phyloP scores from a whole-genome alignment of 2,797 vertebrate species.

The Chelonia mydas region DNA sequence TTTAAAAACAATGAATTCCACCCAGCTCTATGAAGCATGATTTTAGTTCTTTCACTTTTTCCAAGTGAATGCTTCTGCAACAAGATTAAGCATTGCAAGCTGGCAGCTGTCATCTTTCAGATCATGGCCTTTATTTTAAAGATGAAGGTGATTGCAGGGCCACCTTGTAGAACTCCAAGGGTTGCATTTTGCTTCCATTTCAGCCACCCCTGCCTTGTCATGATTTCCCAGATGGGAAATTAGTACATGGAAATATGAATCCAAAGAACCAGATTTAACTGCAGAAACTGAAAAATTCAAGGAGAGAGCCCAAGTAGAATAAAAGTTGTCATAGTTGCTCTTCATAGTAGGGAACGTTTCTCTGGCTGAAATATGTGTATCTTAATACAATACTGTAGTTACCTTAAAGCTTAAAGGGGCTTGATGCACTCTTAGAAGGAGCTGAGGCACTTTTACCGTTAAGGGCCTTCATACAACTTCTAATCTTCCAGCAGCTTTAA shows the following conservation, averaged over 20 bases:
- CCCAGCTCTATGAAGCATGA: slow-evolving; percentile 11
- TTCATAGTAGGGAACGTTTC: background rate
- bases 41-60: background rate
- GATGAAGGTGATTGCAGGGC: background rate
- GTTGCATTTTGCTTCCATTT: background rate
- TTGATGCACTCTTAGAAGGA: background rate
- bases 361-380: background rate
- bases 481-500: background rate
- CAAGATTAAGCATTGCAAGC: background rate
- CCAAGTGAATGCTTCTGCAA: slow-evolving; percentile 10
- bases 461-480: background rate
- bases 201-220: background rate
- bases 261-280: background rate
- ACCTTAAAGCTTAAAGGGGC: background rate
- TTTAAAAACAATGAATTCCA: slow-evolving; percentile 25
- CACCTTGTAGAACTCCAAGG: background rate
- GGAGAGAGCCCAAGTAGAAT: background rate
- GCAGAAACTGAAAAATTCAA: background rate
- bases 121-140: background rate
- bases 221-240: background rate
- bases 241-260: background rate
- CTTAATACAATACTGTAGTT: background rate
- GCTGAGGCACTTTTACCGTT: background rate
- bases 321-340: background rate
- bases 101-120: background rate